Conservation (phyloP, 2,113 vertebrate species). For the Ailuropoda melanoleuca region DNA sequence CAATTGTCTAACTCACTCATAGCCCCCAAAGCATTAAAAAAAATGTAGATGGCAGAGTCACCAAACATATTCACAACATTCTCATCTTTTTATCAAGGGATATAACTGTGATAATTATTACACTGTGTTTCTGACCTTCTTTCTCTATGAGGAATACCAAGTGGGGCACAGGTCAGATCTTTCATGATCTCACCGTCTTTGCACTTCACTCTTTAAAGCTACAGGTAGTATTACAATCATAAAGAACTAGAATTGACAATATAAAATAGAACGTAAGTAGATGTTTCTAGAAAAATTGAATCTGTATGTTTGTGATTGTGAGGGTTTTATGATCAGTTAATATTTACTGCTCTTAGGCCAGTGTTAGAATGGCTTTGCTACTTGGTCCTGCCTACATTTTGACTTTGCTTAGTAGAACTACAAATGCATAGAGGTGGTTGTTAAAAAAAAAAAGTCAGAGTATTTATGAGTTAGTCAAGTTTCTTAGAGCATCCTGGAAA, state of each 20-base stretch:
- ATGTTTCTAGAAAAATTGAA: not conserved
- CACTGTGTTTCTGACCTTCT: not conserved
- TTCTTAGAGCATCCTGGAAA: not conserved
- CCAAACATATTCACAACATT: not conserved
- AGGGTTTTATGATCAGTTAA: not conserved
- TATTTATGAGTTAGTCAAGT: not conserved
- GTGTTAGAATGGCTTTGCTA: not conserved
- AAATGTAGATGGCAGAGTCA: not conserved
- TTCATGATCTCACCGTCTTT: not conserved
- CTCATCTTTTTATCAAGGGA: not conserved
- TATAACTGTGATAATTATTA: not conserved
- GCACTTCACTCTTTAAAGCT: not conserved
- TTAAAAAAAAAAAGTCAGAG: not conserved
- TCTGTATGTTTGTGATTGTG: not conserved
- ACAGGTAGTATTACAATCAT: not conserved
- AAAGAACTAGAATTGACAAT: not conserved
- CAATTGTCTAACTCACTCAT: not conserved
- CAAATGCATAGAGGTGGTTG: not conserved
- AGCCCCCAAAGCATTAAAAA: not conserved
- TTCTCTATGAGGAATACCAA: not conserved
- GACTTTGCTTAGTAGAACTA: not conserved
- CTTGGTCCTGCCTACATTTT: not conserved
- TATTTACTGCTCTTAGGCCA: not conserved
- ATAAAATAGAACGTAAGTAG: not conserved
- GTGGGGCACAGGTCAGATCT: not conserved